A percentile compares a stretch with the other conserved stretches of the same genome.
Evolutionary conservation across 2,797 vertebrate species (phyloP).

Genomic region (Falco novaeseelandiae): DNA sequence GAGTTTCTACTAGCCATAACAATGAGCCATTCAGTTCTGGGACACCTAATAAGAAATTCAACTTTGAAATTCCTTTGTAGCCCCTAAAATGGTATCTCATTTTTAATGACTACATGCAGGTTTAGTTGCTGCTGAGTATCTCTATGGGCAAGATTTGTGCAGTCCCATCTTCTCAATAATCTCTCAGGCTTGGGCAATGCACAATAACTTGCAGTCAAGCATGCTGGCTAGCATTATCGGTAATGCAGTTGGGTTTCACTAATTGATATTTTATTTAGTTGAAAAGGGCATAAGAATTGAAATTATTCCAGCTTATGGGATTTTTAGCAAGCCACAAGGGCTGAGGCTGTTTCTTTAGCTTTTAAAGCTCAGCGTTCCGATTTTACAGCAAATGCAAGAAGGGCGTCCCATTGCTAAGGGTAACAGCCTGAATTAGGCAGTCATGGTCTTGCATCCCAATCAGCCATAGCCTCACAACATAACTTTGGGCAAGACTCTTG

Average conservation of each 20-base stretch:
- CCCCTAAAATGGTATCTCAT: not conserved
- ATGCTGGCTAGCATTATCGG: not conserved
- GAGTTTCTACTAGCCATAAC: not conserved
- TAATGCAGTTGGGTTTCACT: not conserved
- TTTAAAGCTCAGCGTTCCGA: not conserved
- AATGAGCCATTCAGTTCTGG: not conserved
- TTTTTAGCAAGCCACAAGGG: not conserved
- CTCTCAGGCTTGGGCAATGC: not conserved
- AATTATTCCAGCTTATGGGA: not conserved
- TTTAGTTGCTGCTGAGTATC: not conserved
- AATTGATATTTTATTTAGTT: not conserved
- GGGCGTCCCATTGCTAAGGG: not conserved
- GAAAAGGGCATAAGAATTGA: not conserved
- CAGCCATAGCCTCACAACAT: not conserved
- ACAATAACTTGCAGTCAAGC: not conserved
- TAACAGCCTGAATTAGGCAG: not conserved
- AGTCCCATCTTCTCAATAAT: not conserved
- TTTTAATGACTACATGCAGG: not conserved
- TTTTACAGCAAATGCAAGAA: not conserved
- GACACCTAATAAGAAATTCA: not conserved
- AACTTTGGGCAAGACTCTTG: not conserved
- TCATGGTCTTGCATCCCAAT: not conserved
- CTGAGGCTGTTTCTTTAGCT: not conserved
- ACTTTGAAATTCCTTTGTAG: not conserved
- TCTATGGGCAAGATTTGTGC: not conserved